Evolutionary conservation across 2,888 invertebrate genomes (phyloP), one percentile per base, ranked within the genome.

Genomic region (Sarcophaga variegata): DNA sequence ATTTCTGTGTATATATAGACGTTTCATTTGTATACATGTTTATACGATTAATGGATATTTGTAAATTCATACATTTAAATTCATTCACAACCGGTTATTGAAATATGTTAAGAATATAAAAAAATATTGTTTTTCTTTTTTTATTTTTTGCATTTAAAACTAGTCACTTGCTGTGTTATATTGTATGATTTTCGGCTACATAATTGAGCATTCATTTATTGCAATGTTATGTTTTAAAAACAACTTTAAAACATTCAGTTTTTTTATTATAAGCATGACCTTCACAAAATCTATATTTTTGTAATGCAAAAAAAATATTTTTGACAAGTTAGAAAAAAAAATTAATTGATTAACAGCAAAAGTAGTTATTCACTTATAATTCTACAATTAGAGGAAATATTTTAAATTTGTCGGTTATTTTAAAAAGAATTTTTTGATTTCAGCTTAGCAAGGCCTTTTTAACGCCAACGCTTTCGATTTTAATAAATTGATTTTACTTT

Each of bases 21-120:
- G 17, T 59, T 59, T 20, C 20, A 59, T 20, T 66, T 60, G n/a
- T 66, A 6, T 77, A 14, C 37, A 37, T 66, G 2, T 67, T 60
- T 25, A 20, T 76, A 47, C 25, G 45, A 60, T 45, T 69, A 60
- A 77, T 77, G 60, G 17, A 4, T 60, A 22, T 59, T 54, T 59
- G 22, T 45, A 67, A 10, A 64, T 27, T 54, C 22, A 77, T 22
- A 22, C 22, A 77, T 77, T 69, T 60, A 60, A 69, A 60, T 60
- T 45, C 25, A 22, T 67, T 45, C 17, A 22, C 45, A 77, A 77
- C 77, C 77, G 77, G 77, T 77, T 77, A 45, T 60, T 22, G 3
- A 77, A 60, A 60, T 1, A 27, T 54, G 54, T 76, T 14, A 76
- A 76, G 20, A 72, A 45, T 45, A 64, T 14, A 37, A 45, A 20